phyloP scores from a whole-genome alignment of 2,797 vertebrate species.

The Sebastes aleutianus region DNA sequence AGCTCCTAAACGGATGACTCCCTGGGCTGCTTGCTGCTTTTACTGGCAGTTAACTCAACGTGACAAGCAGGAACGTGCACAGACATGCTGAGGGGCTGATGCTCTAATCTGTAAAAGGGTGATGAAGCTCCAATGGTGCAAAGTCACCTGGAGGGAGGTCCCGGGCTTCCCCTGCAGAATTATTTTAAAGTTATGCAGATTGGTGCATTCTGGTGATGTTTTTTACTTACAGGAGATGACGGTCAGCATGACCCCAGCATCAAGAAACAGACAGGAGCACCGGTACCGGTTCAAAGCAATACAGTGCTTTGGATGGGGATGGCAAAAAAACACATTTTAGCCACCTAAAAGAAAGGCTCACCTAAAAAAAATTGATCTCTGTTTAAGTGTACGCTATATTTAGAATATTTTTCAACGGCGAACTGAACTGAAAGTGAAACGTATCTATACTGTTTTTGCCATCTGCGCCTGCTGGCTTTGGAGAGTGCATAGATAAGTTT shows the following conservation, averaged over 20 bases:
- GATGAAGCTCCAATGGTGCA: background rate
- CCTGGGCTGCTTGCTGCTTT: slow-evolving; percentile 4
- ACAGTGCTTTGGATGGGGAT: no score
- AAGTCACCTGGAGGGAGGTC: background rate
- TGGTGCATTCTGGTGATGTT: background rate
- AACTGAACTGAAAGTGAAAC: background rate
- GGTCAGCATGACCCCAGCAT: no score
- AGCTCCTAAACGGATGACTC: slow-evolving; percentile 4
- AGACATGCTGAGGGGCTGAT: background rate
- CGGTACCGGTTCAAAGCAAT: no score
- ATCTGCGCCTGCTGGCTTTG: no score
- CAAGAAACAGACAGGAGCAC: no score
- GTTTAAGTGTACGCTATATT: no score
- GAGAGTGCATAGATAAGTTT: fast-evolving
- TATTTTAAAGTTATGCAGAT: background rate
- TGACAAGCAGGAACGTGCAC: background rate
- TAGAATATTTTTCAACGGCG: background rate
- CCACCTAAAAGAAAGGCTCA: no score
- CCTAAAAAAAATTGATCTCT: fast-evolving
- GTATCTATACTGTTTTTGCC: background rate
- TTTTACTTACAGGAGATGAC: background rate
- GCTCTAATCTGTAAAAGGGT: background rate
- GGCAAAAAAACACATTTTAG: no score
- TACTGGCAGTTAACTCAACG: background rate
- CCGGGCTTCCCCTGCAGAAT: background rate